Evolutionary conservation across 2,888 invertebrate species (phyloP).

Genomic region (Esperia sulphurella): DNA sequence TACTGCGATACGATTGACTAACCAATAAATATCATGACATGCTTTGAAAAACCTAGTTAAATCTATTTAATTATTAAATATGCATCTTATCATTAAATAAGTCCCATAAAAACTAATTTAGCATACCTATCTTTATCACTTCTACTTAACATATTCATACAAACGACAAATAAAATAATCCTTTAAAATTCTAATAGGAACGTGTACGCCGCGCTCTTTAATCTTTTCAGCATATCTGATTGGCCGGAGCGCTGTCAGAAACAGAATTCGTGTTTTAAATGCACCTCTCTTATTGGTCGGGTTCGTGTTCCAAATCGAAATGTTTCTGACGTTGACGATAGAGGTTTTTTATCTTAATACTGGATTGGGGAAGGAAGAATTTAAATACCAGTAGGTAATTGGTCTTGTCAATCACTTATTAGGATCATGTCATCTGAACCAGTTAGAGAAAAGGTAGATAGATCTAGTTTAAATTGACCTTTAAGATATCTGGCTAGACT

Average conservation of each 20-base stretch:
- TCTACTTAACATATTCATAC: constrained; percentile 18
- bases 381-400: constrained; percentile 39
- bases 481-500: neutral
- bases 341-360: constrained; percentile 33
- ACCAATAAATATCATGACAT: too few species aligned
- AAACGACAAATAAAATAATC: constrained; percentile 35
- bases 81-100: too few species aligned
- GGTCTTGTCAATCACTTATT: constrained; percentile 33
- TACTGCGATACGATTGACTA: too few species aligned
- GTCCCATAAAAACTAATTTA: too few species aligned
- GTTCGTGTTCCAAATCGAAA: constrained; percentile 46
- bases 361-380: constrained; percentile 37
- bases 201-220: constrained; percentile 44
- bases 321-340: constrained; percentile 39
- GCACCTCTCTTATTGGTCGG: constrained; percentile 58
- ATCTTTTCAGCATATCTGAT: constrained; percentile 68
- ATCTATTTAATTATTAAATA: too few species aligned
- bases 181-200: constrained; percentile 60
- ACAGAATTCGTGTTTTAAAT: constrained; percentile 66
- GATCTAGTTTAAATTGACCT: constrained; percentile 3
- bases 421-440: neutral
- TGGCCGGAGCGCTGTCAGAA: constrained; percentile 68
- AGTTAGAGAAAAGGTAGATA: neutral
- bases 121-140: neutral
- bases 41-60: too few species aligned